phyloP scores from a whole-genome alignment of 1,140 invertebrate species.

The Eumeta japonica region DNA sequence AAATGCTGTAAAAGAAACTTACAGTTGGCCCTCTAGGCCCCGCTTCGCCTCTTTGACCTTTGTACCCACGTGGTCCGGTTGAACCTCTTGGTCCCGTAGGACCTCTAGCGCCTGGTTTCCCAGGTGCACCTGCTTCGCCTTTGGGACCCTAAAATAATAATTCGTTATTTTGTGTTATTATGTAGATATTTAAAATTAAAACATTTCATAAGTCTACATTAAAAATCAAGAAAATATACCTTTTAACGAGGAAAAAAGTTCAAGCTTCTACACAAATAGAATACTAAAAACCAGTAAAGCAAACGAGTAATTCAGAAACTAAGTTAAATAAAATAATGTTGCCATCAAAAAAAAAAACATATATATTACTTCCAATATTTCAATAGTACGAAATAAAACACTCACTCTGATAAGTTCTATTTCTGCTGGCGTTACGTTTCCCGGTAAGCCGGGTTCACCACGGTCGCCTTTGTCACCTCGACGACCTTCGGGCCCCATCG shows the following conservation, averaged over 20 bases:
- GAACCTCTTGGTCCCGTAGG: constrained; percentile 15
- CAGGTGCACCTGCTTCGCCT: constrained; percentile 21
- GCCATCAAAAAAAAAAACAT: background rate
- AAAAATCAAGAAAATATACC: no score
- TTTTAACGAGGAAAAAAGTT: no score
- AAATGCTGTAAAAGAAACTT: constrained; percentile 5
- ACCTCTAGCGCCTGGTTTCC: constrained; percentile 18
- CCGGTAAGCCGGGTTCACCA: constrained; percentile 24
- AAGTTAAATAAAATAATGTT: no score
- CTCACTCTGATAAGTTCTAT: constrained; percentile 28
- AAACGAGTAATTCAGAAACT: no score
- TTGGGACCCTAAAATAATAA: constrained; percentile 17
- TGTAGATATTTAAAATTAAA: no score
- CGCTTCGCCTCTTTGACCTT: constrained; percentile 15
- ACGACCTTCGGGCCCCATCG: constrained; percentile 17
- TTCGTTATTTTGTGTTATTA: background rate
- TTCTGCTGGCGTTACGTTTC: constrained; percentile 19
- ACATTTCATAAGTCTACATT: no score
- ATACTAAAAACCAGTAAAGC: no score
- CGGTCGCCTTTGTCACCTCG: constrained; percentile 28
- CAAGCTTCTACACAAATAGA: no score
- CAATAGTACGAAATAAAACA: background rate
- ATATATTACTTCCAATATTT: background rate
- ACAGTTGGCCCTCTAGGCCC: constrained; percentile 15
- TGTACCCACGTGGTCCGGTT: constrained; percentile 16